Evolutionary conservation across 2,797 vertebrate genomes (phyloP).

Genomic region (Gastrophryne carolinensis): DNA sequence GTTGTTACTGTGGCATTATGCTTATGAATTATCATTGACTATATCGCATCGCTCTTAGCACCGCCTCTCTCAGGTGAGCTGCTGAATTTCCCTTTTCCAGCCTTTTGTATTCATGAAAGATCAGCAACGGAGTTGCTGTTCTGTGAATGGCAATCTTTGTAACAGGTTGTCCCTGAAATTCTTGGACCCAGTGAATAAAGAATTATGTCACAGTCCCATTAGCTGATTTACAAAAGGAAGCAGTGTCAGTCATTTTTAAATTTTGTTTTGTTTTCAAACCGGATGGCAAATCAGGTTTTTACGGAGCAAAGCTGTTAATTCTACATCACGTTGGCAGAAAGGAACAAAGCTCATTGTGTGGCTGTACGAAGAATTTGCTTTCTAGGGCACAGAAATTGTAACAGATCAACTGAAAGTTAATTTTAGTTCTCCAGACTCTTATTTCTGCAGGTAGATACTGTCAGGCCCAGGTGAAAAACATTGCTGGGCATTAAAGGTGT

Average conservation of each 20-base stretch:
- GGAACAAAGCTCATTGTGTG: too few species aligned
- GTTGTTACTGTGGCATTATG: background rate
- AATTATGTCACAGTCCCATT: conserved; percentile 24
- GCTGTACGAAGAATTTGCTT: too few species aligned
- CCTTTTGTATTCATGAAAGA: background rate
- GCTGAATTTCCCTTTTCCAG: background rate
- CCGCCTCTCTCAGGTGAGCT: background rate
- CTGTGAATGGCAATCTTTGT: background rate
- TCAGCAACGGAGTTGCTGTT: background rate
- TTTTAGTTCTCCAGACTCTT: too few species aligned
- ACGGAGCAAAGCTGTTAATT: background rate
- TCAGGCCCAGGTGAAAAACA: too few species aligned
- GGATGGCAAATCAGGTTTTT: background rate
- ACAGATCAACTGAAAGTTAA: too few species aligned
- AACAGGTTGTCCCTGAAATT: conserved; percentile 16
- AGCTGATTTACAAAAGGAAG: conserved; percentile 35
- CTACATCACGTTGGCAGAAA: background rate
- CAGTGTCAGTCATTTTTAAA: background rate
- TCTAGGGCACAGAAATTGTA: too few species aligned
- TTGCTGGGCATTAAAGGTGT: too few species aligned
- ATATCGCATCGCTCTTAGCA: background rate
- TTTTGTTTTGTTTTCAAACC: too few species aligned
- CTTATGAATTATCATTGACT: background rate
- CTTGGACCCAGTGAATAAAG: conserved; percentile 17
- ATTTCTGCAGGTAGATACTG: too few species aligned